These are phyloP conservation scores for Periophthalmodon schlosseri DNA, from an alignment of 2,113 vertebrate species.

Conservation along the genomic window DNA sequence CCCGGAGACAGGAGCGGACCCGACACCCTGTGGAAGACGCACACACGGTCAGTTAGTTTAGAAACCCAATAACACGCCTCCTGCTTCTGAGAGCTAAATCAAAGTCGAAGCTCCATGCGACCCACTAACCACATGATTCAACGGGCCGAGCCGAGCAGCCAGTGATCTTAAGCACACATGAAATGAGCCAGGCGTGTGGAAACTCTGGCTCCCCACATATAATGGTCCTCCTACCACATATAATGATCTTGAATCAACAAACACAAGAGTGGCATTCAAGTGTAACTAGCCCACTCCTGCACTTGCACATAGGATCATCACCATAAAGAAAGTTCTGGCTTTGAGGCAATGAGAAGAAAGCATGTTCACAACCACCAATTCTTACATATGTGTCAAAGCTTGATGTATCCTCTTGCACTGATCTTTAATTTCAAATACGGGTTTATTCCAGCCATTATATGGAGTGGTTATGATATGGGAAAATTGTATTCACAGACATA, in stretches of 20 bases:
- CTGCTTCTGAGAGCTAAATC: constrained; percentile 40
- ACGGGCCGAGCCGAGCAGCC: constrained; percentile 42
- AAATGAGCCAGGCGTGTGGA: constrained; percentile 63
- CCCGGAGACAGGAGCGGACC: constrained; percentile 83
- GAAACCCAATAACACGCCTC: constrained; percentile 28
- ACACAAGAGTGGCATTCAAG: constrained; percentile 53
- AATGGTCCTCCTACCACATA: constrained; percentile 63
- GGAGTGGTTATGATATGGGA: constrained; percentile 17
- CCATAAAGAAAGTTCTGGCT: constrained; percentile 22
- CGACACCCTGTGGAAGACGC: constrained; percentile 77
- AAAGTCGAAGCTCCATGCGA: constrained; percentile 29
- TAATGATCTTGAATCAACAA: constrained; percentile 67
- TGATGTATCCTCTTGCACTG: constrained; percentile 22
- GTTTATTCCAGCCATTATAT: constrained; percentile 41
- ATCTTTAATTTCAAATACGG: constrained; percentile 46
- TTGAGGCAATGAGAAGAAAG: constrained; percentile 41
- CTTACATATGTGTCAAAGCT: constrained; percentile 14
- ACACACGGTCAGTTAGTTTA: constrained; percentile 17
- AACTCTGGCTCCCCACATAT: constrained; percentile 59
- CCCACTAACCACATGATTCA: constrained; percentile 24
- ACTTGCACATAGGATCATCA: constrained; percentile 14
- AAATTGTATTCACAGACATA: constrained; percentile 22
- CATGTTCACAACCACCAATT: constrained; percentile 40
- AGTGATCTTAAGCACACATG: constrained; percentile 43
- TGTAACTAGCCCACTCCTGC: constrained; percentile 22